Evolutionary conservation across 2,113 vertebrate genomes (phyloP), one percentile per base, ranked within the genome.

Genomic region (Apus apus): DNA sequence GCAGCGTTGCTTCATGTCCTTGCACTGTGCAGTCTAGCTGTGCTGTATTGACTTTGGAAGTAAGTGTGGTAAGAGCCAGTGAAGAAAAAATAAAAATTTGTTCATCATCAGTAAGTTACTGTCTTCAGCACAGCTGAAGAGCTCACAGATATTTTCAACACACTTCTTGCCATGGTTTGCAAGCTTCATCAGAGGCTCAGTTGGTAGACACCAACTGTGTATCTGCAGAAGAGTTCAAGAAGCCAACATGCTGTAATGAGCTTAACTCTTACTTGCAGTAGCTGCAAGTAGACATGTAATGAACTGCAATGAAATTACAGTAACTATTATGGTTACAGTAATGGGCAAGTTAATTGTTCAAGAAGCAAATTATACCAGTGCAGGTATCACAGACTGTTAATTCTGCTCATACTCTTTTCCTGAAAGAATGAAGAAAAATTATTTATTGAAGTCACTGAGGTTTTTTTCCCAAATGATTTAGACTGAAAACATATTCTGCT

Each of bases 1-100:
- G n/a, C 57, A 48, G 0, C 1, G 0, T 26, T 36, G 21, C 34
- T 43, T 72, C 1, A 36, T n/a, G 26, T 56, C 30, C 64, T 36
- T 43, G 58, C 15, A 29, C 22, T 1, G 1, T 71, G 76, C 30
- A 9, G 3, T 30, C 50, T 43, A 14, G 21, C 51, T 53, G 19
- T 54, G 57, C 50, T 51, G 20, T 29, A 2, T 9, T 14, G 22
- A 9, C 57, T 66, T 76, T 12, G 23, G 30, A 71, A 70, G 54
- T n/a, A 34, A n/a, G 21, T 10, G 2, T n/a, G 11, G n/a, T 23
- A 66, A 60, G 30, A 61, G 26, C 15, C 12, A 22, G 26, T n/a
- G 32, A 3, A 36, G 40, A 16, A 71, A 45, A 48, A 58, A 21
- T 15, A 50, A 21, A 40, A 64, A 22, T n/a, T 0, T 60, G 22